These are phyloP conservation scores for Trichopria drosophilae DNA, from an alignment of 2,888 invertebrate species.

Conservation along the genomic window DNA sequence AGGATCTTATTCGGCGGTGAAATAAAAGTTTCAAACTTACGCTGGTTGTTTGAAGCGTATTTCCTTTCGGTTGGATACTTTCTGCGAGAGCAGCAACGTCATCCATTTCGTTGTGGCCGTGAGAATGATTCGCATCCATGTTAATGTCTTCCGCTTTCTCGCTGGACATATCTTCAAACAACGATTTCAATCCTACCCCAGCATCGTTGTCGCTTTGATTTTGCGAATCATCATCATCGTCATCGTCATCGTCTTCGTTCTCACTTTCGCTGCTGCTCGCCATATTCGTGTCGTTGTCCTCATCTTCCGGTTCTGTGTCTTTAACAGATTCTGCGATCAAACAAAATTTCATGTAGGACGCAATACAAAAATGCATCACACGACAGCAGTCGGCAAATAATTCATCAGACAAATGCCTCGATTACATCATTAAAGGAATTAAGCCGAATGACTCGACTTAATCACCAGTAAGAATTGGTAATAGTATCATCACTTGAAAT, in stretches of 20 bases:
- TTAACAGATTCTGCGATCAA: slow-evolving; percentile 46
- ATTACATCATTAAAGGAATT: slow-evolving; percentile 45
- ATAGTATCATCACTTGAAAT: slow-evolving; percentile 45
- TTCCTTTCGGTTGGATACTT: slow-evolving; percentile 96
- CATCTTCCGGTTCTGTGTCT: slow-evolving; percentile 48
- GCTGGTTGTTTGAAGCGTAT: slow-evolving; percentile 91
- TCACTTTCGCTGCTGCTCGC: slow-evolving; percentile 48
- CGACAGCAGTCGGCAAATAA: neutral
- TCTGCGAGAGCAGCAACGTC: slow-evolving; percentile 93
- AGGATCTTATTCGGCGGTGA: no score
- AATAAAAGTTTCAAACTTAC: slow-evolving; percentile 58
- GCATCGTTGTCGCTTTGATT: slow-evolving; percentile 57
- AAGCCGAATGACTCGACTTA: slow-evolving; percentile 49
- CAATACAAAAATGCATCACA: neutral
- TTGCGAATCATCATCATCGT: slow-evolving; percentile 51
- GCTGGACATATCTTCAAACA: slow-evolving; percentile 61
- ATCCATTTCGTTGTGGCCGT: slow-evolving; percentile 76
- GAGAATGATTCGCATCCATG: no score
- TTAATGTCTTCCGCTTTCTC: slow-evolving; percentile 44
- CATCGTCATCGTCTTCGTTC: slow-evolving; percentile 49
- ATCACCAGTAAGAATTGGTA: slow-evolving; percentile 42
- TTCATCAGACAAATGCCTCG: slow-evolving; percentile 56
- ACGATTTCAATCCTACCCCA: slow-evolving; percentile 64
- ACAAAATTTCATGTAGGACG: neutral
- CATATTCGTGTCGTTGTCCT: slow-evolving; percentile 46